Conservation (phyloP, 2,113 vertebrate species). For the Todiramphus saurophagus region DNA sequence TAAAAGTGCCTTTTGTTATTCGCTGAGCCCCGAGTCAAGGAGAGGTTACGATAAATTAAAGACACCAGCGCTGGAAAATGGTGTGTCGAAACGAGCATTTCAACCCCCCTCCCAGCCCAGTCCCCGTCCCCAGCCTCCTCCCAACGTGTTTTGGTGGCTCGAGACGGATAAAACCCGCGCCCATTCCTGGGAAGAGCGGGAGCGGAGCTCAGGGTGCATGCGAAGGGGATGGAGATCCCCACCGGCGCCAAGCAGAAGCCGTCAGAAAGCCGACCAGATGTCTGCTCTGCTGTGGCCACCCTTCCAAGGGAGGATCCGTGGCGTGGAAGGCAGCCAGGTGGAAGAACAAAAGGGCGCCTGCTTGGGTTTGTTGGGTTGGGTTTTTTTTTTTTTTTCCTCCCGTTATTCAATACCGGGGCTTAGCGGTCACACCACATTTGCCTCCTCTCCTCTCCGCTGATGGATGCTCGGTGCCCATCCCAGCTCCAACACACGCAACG, state of each 20-base stretch:
- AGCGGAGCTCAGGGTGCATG: background rate
- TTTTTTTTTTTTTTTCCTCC: background rate
- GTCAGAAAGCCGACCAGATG: background rate
- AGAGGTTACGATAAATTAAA: background rate
- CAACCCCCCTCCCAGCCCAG: background rate
- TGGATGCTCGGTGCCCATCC: background rate
- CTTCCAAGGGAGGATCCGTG: conserved; percentile 5
- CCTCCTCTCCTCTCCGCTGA: background rate
- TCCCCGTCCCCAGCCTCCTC: background rate
- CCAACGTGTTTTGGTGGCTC: background rate
- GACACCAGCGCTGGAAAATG: background rate
- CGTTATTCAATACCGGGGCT: background rate
- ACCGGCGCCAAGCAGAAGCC: background rate
- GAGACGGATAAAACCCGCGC: rapidly evolving
- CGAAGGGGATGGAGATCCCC: background rate
- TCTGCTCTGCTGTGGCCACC: background rate
- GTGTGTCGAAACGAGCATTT: background rate
- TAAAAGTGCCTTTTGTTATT: background rate
- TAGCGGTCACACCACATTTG: background rate
- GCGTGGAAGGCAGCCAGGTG: conserved; percentile 37
- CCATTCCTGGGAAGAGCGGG: background rate
- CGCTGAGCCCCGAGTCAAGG: background rate
- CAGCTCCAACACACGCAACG: background rate
- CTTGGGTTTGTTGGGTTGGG: background rate
- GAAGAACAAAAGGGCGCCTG: conserved; percentile 36